Evolutionary conservation across 2,888 invertebrate species (phyloP).

Genomic region (Netelia inedita): DNA sequence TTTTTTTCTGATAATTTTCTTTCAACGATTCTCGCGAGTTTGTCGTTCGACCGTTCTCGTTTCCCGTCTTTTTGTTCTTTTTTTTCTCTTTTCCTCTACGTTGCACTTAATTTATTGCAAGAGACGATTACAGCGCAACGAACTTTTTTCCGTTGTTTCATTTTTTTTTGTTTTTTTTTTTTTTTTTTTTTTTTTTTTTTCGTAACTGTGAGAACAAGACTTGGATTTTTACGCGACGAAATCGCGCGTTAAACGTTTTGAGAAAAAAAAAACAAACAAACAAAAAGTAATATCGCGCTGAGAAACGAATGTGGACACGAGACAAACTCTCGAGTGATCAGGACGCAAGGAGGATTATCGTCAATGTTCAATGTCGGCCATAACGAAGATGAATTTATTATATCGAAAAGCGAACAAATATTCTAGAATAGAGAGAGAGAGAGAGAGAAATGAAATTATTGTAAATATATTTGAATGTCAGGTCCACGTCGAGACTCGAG

Average conservation of each 20-base stretch:
- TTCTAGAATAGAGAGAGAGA: conserved; percentile 54
- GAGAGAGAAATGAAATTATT: conserved; percentile 63
- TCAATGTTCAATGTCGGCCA: conserved; percentile 62
- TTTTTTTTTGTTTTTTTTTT: conserved; percentile 34
- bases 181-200: conserved; percentile 24
- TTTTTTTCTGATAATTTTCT: conserved; percentile 59
- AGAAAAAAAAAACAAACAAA: conserved; percentile 49
- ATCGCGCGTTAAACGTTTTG: conserved; percentile 48
- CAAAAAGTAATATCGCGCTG: conserved; percentile 30
- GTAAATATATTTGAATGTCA: conserved; percentile 61
- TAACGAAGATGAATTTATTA: conserved; percentile 61
- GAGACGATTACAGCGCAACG: conserved; percentile 57
- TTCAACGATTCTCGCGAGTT: conserved; percentile 69
- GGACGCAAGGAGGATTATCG: conserved; percentile 44
- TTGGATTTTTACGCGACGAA: conserved; percentile 47
- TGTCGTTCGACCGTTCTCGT: conserved; percentile 60
- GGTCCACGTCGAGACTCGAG: conserved; percentile 43
- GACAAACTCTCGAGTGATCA: conserved; percentile 15
- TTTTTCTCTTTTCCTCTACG: conserved; percentile 64
- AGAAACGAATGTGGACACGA: conserved; percentile 17
- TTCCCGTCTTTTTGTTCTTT: conserved; percentile 59
- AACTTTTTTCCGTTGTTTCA: conserved; percentile 15
- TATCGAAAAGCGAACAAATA: conserved; percentile 53
- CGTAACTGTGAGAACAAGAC: conserved; percentile 50
- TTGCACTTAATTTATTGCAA: conserved; percentile 74